Evolutionary conservation across 2,888 invertebrate species (phyloP), one percentile per base, ranked within the genome.

Genomic region (Eupithecia insigniata): DNA sequence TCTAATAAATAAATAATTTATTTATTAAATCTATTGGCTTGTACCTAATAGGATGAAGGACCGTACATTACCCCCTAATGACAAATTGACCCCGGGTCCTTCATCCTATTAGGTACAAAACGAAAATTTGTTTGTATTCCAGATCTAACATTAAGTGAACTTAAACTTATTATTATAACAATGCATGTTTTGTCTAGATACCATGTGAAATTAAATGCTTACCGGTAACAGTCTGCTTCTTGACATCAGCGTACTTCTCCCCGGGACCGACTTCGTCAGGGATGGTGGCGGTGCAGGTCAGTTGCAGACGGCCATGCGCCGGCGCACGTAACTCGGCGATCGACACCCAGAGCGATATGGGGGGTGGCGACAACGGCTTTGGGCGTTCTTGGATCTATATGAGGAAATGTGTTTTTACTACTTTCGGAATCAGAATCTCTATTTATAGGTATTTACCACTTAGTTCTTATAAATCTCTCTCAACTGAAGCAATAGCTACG

Each of bases 261-360:
- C 96, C 96, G 51, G 96, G 95, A 22, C 95, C 96, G 28, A 97
- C 95, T 79, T 96, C 96, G 72, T 96, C 96, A 0, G 97, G 97
- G 80, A 97, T 97, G 67, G 97, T 97, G 55, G 97, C 95, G 75
- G 96, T 95, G 85, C 97, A 97, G 43, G 96, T 97, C 73, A 97
- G 95, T 84, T 96, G 96, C 77, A 97, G 91, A 70, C 95, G 94
- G 0, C 96, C 96, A 81, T 96, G 96, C 36, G 95, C 96, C 5
- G 96, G 96, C 39, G 96, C 95, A 80, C 96, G 96, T 60, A 97
- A 92, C 80, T 96, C 96, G 2, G 96, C 96, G 79, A 97, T 96
- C 71, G 97, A 96, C 76, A 97, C 96, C 88, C 96, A 96, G 66
- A 97, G 91, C 76, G 97, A 96, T 80, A 96, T 96, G 62, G 96